Evolutionary conservation across 2,113 vertebrate genomes (phyloP), one percentile per base, ranked within the genome.

Genomic region (Rhinopomastus cyanomelas): DNA sequence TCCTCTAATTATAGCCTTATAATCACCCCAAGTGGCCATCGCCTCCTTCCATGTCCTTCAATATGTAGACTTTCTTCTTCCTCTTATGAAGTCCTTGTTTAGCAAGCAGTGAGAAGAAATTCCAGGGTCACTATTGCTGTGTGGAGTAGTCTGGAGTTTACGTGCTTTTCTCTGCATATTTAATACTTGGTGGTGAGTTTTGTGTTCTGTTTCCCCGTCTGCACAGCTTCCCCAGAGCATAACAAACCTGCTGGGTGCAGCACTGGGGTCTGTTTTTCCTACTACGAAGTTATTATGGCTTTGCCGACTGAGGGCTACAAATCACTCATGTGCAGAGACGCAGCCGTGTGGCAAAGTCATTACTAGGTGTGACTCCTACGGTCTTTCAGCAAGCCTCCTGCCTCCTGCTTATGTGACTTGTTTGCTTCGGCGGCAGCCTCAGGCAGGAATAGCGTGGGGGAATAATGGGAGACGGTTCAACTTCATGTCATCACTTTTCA

Each of bases 401-500:
- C 23, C n/a, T 61, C 79, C 73, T 22, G 66, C 36, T 66, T 81
- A 14, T 44, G 48, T 3, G 21, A 27, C 71, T 82, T 77, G 44
- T 77, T 91, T 79, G 72, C 68, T 62, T 60, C 16, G 3, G 67
- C 66, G 85, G 60, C 6, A 13, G 64, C 88, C 85, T 81, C 57
- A 17, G 27, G 74, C 55, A 37, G 69, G 86, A 87, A 62, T 64
- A 57, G 59, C 19, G 5, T 32, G 42, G 64, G 74, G 77, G 37
- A 65, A 81, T 30, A 8, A 81, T 8, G 27, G 94, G 92, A 95
- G 79, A 39, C 19, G 39, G 82, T 90, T 95, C 95, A 95, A 66
- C 62, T 92, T 77, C 12, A 56, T 85, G 91, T 93, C 94, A 85
- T 90, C 71, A 7, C 91, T 92, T 95, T 81, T 93, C 85, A 85